phyloP scores from a whole-genome alignment of 2,888 invertebrate genomes.

The Xestia c-nigrum region DNA sequence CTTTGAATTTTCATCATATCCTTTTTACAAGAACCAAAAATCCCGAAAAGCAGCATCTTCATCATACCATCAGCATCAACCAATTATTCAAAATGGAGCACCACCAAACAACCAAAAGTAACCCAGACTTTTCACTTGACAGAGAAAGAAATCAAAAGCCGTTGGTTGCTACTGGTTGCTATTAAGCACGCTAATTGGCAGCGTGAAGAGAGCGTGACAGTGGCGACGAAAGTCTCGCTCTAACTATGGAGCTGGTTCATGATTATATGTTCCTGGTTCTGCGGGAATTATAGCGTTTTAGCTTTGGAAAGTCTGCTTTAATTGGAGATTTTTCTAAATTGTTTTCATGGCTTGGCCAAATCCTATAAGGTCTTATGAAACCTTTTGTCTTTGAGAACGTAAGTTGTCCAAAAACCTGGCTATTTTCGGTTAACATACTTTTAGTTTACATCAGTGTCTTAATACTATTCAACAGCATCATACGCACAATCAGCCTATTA shows the following conservation, averaged over 20 bases:
- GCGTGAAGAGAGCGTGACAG: conserved; percentile 82
- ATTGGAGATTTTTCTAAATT: not conserved
- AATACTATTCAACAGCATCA: not conserved
- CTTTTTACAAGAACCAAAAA: not conserved
- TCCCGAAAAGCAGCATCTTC: not conserved
- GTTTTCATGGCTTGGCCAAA: not conserved
- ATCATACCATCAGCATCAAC: not conserved
- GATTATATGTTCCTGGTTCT: conserved; percentile 40
- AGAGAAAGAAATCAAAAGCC: conserved; percentile 65
- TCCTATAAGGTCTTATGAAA: not conserved
- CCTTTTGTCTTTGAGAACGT: not conserved
- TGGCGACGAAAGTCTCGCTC: conserved; percentile 64
- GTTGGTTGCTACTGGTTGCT: conserved; percentile 59
- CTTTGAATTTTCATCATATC: not conserved
- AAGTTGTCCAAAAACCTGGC: no score
- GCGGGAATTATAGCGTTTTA: conserved; percentile 26
- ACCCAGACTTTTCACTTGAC: conserved; percentile 54
- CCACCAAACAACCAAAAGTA: conserved; percentile 10
- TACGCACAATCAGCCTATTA: no score
- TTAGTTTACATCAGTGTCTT: not conserved
- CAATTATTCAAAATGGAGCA: not conserved
- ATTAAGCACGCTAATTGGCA: conserved; percentile 80
- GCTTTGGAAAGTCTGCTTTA: conserved; percentile 32
- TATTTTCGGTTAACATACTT: not conserved
- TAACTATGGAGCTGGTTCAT: conserved; percentile 44